phyloP scores from a whole-genome alignment of 2,888 invertebrate species.

The Liodrosophila aerea region DNA sequence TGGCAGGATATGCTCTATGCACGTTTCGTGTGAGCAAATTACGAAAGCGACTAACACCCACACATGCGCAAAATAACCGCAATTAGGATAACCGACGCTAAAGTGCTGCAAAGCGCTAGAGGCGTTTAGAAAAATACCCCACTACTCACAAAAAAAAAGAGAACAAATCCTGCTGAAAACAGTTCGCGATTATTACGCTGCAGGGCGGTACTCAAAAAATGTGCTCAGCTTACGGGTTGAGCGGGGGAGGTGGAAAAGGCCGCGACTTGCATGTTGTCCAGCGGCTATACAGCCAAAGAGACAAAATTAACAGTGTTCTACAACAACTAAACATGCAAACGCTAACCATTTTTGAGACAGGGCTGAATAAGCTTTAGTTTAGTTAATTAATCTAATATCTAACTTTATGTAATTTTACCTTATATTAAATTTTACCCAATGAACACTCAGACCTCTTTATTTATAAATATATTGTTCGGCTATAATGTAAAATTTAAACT shows the following conservation, averaged over 20 bases:
- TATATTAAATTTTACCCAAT: no score
- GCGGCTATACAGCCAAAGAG: constrained; percentile 28
- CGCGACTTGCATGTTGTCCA: constrained; percentile 34
- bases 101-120: constrained; percentile 60
- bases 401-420: no score
- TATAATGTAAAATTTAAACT: no score
- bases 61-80: constrained; percentile 59
- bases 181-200: constrained; percentile 32
- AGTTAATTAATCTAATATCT: no score
- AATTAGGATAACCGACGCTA: constrained; percentile 72
- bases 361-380: constrained; percentile 3
- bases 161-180: constrained; percentile 42
- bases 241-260: constrained; percentile 2
- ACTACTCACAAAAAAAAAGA: constrained; percentile 5
- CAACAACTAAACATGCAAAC: constrained; percentile 54
- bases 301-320: constrained; percentile 58
- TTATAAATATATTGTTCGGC: no score
- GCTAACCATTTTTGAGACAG: constrained; percentile 35
- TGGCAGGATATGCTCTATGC: constrained; percentile 58
- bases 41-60: constrained; percentile 49
- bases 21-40: constrained; percentile 58
- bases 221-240: constrained; percentile 53
- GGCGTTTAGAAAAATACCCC: constrained; percentile 42
- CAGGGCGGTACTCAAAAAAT: constrained; percentile 48
- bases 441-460: no score